Percentiles rank a stretch among this genome's conserved stretches.
phyloP scores from a whole-genome alignment of 2,113 vertebrate genomes.

The Macquaria australasica region DNA sequence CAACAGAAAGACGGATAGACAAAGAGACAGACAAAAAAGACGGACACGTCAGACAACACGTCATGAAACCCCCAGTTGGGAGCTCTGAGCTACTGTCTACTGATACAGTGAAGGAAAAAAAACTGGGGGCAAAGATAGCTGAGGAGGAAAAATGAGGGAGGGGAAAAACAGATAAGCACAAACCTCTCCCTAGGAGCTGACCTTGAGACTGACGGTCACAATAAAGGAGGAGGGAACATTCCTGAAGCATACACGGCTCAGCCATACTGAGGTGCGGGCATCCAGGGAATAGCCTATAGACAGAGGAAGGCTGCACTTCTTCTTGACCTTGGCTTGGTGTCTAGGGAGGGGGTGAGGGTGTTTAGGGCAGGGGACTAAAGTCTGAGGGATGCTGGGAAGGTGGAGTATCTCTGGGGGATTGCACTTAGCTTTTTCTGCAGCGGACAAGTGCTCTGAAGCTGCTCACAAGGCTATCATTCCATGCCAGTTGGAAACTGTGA shows the following conservation, averaged over 20 bases:
- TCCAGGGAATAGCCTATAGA: constrained; percentile 75
- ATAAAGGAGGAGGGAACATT: constrained; percentile 76
- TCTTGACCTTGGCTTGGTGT: constrained; percentile 80
- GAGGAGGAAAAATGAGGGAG: constrained; percentile 33
- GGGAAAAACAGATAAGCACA: constrained; percentile 74
- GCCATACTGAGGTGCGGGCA: constrained; percentile 61
- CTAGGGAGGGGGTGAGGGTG: constrained; percentile 60
- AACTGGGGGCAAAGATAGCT: constrained; percentile 49
- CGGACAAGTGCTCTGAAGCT: constrained; percentile 39
- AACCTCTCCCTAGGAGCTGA: constrained; percentile 73
- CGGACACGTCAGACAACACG: constrained; percentile 54
- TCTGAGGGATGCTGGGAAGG: constrained; percentile 56
- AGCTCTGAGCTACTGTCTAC: constrained; percentile 69
- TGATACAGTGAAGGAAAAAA: constrained; percentile 54
- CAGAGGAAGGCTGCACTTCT: constrained; percentile 66
- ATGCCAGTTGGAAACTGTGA: constrained; percentile 26
- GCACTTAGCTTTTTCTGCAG: constrained; percentile 46
- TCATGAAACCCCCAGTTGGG: constrained; percentile 54
- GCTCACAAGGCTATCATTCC: constrained; percentile 42
- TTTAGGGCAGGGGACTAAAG: constrained; percentile 61
- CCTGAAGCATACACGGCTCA: constrained; percentile 65
- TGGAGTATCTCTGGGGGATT: constrained; percentile 43
- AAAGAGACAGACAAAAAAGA: constrained; percentile 58
- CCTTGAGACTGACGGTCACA: constrained; percentile 81
- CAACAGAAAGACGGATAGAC: constrained; percentile 63